Conservation (phyloP, 2,113 vertebrate species). For the Tursiops truncatus region DNA sequence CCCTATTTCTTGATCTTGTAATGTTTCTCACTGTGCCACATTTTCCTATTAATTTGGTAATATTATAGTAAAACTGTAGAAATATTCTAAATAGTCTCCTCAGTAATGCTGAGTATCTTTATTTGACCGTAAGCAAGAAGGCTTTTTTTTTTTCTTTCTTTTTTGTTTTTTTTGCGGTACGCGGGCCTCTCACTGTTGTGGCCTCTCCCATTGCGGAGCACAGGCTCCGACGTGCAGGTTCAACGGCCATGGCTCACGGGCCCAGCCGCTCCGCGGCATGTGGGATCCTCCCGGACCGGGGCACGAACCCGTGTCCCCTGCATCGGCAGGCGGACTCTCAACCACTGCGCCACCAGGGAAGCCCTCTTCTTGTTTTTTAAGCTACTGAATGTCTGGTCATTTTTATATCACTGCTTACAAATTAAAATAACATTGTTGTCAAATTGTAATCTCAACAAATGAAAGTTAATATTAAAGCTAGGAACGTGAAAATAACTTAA, state of each 20-base stretch:
- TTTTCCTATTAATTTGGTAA: background rate
- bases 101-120: background rate
- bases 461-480: background rate
- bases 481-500: background rate
- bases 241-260: too few species aligned
- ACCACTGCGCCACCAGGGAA: too few species aligned
- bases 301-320: too few species aligned
- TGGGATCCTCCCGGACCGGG: too few species aligned
- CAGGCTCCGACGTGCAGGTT: too few species aligned
- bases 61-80: background rate
- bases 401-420: constrained; percentile 22
- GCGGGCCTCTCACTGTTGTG: too few species aligned
- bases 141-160: background rate
- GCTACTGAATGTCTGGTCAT: background rate
- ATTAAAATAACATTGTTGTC: background rate
- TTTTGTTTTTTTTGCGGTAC: too few species aligned
- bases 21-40: background rate
- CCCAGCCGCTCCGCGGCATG: too few species aligned
- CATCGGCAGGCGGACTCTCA: too few species aligned
- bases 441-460: constrained; percentile 8
- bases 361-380: background rate
- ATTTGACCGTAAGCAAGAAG: background rate
- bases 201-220: too few species aligned
- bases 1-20: background rate
- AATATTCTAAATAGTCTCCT: background rate